Base-by-base conservation (phyloP, 2,797 vertebrate species). In the Rhynchotus rufescens region DNA sequence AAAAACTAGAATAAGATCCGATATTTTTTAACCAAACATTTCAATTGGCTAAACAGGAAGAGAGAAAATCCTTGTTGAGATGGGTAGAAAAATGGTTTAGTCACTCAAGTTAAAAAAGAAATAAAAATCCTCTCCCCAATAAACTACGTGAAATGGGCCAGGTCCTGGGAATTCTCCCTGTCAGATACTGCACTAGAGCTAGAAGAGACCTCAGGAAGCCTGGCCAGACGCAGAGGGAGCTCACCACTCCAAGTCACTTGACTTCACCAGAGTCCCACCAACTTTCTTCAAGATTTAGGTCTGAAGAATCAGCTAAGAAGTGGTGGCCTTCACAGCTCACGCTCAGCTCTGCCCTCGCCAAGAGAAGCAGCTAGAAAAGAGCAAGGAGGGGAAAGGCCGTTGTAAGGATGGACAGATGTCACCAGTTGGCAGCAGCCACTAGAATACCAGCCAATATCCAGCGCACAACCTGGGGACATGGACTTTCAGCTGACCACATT, bases 391-490 rank as follows among this genome's bases (percentile, higher is more conserved):
- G 47, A 69, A 89, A 60, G 69, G 73, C 67, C 45, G 36, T 89
- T 14, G 1, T 66, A 56, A 51, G 51, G 49, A 91, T 72, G 94
- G 90, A 80, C 94, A 95, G 93, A 94, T 95, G 94, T 67, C 8
- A 84, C 42, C 49, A 45, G 77, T 84, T 95, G 94, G 95, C 90
- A 94, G 56, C 89, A 79, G 77, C 44, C 36, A 1, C 89, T 94
- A 17, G 88, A 94, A 92, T 86, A 84, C 44, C 87, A 68, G 95
- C 87, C 93, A 89, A 89, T 91, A 95, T 92, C 89, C 91, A 15
- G 12, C 21, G 4, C 26, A 81, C 72, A 84, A 91, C 91, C 83
- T 86, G 85, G 92, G 93, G 87, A 95, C 71, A 30, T 2, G 54
- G 25, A 71, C 80, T 86, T 93, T 94, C 84, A 92, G 73, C 84